Evolutionary conservation across 1,140 invertebrate genomes (phyloP).

Genomic region (Eumeta japonica): DNA sequence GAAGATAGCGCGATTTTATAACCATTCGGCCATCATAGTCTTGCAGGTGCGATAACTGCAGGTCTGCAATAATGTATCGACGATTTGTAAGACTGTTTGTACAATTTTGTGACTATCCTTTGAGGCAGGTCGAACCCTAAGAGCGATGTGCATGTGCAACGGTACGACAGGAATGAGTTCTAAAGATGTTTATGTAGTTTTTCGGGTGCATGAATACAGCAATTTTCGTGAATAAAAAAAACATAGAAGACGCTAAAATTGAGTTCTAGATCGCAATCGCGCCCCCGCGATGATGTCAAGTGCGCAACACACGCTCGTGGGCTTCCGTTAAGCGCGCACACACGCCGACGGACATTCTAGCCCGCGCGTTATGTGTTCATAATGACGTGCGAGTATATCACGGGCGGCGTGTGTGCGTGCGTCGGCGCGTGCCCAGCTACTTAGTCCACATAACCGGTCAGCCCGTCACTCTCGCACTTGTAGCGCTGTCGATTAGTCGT

Average conservation of each 20-base stretch:
- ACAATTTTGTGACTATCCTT: too few relatives aligned
- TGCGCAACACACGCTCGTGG: too few relatives aligned
- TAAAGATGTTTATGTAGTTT: neutral
- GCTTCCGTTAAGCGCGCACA: slow-evolving; percentile 30
- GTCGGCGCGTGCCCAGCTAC: slow-evolving; percentile 24
- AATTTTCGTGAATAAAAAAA: too few relatives aligned
- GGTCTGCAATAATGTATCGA: too few relatives aligned
- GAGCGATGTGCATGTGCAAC: neutral
- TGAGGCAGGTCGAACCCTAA: too few relatives aligned
- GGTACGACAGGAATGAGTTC: slow-evolving; percentile 2
- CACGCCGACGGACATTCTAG: slow-evolving; percentile 6
- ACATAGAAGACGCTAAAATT: slow-evolving; percentile 3
- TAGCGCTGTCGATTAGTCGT: slow-evolving; percentile 3
- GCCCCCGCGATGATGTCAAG: slow-evolving; percentile 11
- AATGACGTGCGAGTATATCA: too few relatives aligned
- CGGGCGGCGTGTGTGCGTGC: slow-evolving; percentile 18
- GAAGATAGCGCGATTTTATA: too few relatives aligned
- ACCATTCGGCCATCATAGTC: too few relatives aligned
- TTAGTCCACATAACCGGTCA: slow-evolving; percentile 19
- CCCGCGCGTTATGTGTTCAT: slow-evolving; percentile 5
- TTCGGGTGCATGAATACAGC: neutral
- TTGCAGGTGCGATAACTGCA: too few relatives aligned
- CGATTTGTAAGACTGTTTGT: too few relatives aligned
- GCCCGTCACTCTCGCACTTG: slow-evolving; percentile 6
- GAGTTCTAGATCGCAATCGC: slow-evolving; percentile 18